Conservation (phyloP, 2,797 vertebrate genomes). For the Hemibagrus guttatus region DNA sequence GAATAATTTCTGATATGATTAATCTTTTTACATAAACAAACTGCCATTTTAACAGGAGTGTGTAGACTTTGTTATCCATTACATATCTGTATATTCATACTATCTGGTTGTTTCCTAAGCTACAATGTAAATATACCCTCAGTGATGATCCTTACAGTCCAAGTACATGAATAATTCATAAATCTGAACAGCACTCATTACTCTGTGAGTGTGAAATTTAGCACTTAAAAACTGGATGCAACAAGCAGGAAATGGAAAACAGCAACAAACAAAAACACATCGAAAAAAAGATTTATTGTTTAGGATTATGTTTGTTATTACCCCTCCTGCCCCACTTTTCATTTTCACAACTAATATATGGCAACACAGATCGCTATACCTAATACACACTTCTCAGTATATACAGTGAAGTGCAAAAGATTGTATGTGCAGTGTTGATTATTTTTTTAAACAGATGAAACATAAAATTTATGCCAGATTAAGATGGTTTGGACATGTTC, state of each 20-base stretch:
- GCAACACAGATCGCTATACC: not conserved
- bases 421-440: not conserved
- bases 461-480: not conserved
- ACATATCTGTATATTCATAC: not conserved
- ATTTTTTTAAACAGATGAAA: not conserved
- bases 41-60: no score
- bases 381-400: not conserved
- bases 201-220: not conserved
- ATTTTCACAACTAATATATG: not conserved
- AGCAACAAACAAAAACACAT: not conserved
- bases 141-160: not conserved
- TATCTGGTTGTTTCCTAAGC: not conserved
- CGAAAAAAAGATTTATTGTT: not conserved
- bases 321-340: not conserved
- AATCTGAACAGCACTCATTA: not conserved
- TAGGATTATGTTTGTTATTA: not conserved
- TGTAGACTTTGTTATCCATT: no score
- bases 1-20: no score
- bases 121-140: not conserved
- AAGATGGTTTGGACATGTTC: no score
- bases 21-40: no score
- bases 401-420: not conserved
- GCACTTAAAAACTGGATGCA: not conserved
- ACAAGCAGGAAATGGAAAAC: not conserved
- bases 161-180: not conserved